Evolutionary conservation across 2,113 vertebrate genomes (phyloP).

Genomic region (Progne subis): DNA sequence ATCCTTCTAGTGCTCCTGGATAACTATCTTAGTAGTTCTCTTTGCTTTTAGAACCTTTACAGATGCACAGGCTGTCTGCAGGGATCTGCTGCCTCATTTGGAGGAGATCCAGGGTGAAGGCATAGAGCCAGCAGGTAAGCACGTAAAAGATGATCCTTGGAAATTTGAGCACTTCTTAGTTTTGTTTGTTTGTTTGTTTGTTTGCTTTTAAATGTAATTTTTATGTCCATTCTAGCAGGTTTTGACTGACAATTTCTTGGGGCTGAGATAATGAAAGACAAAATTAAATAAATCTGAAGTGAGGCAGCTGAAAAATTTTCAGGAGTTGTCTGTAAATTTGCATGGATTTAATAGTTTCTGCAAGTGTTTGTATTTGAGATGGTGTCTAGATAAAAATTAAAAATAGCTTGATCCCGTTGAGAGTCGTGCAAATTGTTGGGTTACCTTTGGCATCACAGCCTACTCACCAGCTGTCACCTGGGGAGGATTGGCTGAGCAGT

Average conservation of each 20-base stretch:
- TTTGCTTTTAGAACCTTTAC: constrained; percentile 26
- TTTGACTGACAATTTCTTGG: not conserved
- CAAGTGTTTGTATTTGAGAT: not conserved
- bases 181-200: not conserved
- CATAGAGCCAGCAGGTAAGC: constrained; percentile 5
- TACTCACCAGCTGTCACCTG: not conserved
- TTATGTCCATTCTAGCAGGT: not conserved
- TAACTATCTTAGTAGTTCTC: not conserved
- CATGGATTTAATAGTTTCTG: not conserved
- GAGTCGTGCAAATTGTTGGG: not conserved
- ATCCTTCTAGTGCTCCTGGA: not conserved
- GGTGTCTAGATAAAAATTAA: not conserved
- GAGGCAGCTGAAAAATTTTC: not conserved
- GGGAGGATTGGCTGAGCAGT: not conserved
- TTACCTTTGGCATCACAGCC: not conserved
- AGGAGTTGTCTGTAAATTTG: not conserved
- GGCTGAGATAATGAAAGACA: not conserved
- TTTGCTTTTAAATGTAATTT: not conserved
- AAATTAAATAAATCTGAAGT: not conserved
- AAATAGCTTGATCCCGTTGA: not conserved
- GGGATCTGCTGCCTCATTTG: not conserved
- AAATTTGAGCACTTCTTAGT: not conserved
- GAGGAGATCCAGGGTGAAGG: not conserved
- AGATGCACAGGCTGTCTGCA: not conserved
- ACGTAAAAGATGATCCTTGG: not conserved